These are phyloP conservation scores for Chloroceryle inda DNA, from an alignment of 2,797 vertebrate genomes.

Conservation along the genomic window DNA sequence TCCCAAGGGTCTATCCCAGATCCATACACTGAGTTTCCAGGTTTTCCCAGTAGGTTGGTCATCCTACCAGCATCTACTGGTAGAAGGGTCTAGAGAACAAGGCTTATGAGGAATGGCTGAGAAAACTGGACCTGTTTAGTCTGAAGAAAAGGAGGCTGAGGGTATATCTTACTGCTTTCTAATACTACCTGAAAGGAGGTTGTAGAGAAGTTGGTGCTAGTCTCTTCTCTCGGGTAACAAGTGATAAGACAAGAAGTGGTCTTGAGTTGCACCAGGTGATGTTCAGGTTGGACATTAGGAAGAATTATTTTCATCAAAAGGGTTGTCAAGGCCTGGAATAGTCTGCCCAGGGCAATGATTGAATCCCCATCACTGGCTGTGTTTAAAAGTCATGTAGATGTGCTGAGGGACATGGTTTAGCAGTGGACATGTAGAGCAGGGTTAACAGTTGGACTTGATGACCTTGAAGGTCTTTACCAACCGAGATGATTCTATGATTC, in stretches of 20 bases:
- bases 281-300: neutral
- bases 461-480: neutral
- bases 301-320: neutral
- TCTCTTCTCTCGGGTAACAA: neutral
- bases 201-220: neutral
- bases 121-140: neutral
- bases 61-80: neutral
- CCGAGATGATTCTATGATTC: neutral
- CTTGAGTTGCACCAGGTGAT: neutral
- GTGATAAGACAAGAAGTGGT: neutral
- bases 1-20: neutral
- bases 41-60: neutral
- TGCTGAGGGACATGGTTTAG: neutral
- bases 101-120: neutral
- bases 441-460: neutral
- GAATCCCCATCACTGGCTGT: neutral
- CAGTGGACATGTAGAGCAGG: neutral
- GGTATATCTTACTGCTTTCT: too few species aligned
- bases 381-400: neutral
- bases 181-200: neutral
- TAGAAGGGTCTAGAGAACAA: neutral
- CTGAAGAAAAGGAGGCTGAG: too few species aligned
- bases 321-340: neutral
- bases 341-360: neutral
- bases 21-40: neutral